Evolutionary conservation across 1,140 invertebrate species (phyloP), one percentile per base, ranked within the genome.

Genomic region (Cotesia vestalis): DNA sequence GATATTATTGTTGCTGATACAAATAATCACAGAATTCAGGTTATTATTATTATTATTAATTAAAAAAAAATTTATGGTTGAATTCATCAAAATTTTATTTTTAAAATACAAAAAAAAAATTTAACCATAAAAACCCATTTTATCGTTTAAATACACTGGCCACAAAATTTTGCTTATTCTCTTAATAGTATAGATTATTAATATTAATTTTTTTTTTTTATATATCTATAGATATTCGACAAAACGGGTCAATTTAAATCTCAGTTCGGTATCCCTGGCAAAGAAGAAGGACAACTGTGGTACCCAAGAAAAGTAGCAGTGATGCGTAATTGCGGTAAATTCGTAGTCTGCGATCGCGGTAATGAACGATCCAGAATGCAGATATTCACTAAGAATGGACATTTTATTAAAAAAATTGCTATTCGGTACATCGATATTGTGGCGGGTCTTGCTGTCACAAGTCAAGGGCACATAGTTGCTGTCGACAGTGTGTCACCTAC

Each of bases 401-500:
- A 94, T 79, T 95, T 94, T 81, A 89, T 98, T 69, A 96, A 96
- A 85, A 97, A 97, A 84, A 98, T 98, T 79, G 95, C 95, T 57
- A 95, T 95, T 73, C 88, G 95, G 72, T 98, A 97, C 84, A 98
- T 99, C 80, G 97, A 98, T 82, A 98, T 99, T 77, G 96, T 98
- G n/a, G 97, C 96, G 76, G 96, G 96, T 52, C 87, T 98, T 77
- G 96, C 96, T 14, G 95, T 98, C 9, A 97, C 95, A 36, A 89
- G 91, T 66, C 91, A 95, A 83, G 95, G 95, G 12, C 92, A 98
- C 74, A 98, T 99, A 80, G 95, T 98, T 52, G 96, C 96, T 60
- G 97, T 98, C n/a, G 96, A 98, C 81, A 97, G 95, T 82, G 96
- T 98, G 12, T 96, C 96, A 59, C 96, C 97, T 1, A 98, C 96